These are phyloP conservation scores for Pelvicachromis taeniatus DNA, from an alignment of 2,113 vertebrate species.

Conservation along the genomic window DNA sequence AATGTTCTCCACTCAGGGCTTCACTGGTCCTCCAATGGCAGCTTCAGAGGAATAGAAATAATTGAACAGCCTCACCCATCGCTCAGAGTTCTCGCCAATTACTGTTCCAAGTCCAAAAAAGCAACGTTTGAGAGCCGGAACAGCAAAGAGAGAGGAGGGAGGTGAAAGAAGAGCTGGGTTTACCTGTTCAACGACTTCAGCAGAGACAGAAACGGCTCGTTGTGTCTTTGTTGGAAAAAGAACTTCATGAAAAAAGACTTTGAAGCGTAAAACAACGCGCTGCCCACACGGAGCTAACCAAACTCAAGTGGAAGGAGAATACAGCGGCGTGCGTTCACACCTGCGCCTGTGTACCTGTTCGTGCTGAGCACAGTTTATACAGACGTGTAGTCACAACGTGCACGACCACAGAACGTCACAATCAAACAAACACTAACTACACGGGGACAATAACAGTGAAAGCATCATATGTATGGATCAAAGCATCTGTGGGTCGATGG, in stretches of 20 bases:
- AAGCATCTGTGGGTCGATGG: no score
- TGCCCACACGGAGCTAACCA: background rate
- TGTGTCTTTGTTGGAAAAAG: no score
- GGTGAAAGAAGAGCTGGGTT: background rate
- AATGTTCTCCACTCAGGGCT: constrained; percentile 68
- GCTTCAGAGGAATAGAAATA: constrained; percentile 84
- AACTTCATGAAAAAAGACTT: no score
- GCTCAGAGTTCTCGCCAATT: constrained; percentile 58
- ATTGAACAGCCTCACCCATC: constrained; percentile 73
- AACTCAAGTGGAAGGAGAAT: background rate
- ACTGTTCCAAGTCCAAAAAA: constrained; percentile 39
- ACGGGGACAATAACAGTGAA: no score
- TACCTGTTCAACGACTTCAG: background rate
- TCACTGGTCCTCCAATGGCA: constrained; percentile 60
- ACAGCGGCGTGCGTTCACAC: background rate
- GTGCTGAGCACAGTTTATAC: background rate
- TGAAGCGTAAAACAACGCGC: background rate
- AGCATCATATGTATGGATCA: no score
- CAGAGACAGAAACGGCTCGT: background rate
- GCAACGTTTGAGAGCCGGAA: constrained; percentile 19
- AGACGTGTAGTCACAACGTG: background rate
- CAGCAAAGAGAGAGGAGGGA: background rate
- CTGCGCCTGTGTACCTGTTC: no score
- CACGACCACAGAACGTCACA: no score
- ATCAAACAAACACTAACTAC: no score